Conservation (phyloP, 1,140 invertebrate species). For the Nilaparvata lugens region DNA sequence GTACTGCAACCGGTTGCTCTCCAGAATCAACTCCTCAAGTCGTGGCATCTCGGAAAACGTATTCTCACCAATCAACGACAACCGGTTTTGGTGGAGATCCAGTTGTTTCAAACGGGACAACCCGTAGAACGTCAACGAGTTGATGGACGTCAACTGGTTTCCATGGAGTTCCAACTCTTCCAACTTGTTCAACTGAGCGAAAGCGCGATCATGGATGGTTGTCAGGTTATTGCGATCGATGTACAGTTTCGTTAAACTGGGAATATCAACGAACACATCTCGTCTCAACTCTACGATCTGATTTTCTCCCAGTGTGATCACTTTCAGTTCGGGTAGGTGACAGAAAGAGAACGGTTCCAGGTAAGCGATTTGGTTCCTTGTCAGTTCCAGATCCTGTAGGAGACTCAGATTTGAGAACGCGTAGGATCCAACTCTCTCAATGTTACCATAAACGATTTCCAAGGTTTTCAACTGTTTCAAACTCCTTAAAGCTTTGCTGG, state of each 20-base stretch:
- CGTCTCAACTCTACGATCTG: constrained; percentile 57
- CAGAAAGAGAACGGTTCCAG: constrained; percentile 56
- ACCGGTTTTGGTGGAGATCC: constrained; percentile 53
- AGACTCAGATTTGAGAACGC: constrained; percentile 59
- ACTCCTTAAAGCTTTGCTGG: constrained; percentile 52
- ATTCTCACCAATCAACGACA: constrained; percentile 59
- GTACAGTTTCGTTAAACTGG: constrained; percentile 51
- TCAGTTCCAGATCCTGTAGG: constrained; percentile 52
- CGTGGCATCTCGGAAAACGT: constrained; percentile 63
- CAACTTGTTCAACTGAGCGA: constrained; percentile 51
- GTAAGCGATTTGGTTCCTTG: constrained; percentile 52
- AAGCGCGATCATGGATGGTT: constrained; percentile 58
- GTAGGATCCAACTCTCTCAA: constrained; percentile 51
- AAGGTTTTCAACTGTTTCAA: constrained; percentile 53
- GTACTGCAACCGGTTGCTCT: constrained; percentile 56
- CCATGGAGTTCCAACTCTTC: constrained; percentile 56
- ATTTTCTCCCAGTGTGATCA: constrained; percentile 60
- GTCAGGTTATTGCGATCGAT: constrained; percentile 62
- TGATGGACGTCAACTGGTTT: constrained; percentile 58
- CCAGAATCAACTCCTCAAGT: constrained; percentile 58
- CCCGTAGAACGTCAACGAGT: constrained; percentile 58
- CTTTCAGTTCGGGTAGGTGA: constrained; percentile 50
- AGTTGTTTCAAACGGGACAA: constrained; percentile 52
- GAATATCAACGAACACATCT: constrained; percentile 57
- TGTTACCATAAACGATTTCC: constrained; percentile 58